A percentile compares a stretch with the other conserved stretches of the same genome.
phyloP scores from a whole-genome alignment of 2,888 invertebrate genomes.

The Ophion ellenae region DNA sequence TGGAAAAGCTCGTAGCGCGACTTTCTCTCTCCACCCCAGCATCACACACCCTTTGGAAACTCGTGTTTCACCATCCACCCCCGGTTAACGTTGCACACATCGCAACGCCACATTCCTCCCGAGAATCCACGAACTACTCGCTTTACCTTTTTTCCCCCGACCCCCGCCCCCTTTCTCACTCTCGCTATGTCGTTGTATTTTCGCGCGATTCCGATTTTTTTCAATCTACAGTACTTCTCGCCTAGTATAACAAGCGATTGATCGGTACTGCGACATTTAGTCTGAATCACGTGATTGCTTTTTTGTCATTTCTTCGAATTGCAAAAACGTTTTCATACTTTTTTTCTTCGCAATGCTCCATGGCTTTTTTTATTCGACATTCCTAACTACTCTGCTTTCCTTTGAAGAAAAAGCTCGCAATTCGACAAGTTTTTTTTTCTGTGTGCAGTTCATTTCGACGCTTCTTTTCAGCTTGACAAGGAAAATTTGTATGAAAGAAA shows the following conservation, averaged over 20 bases:
- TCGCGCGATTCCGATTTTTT: neutral
- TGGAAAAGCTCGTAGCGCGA: constrained; percentile 43
- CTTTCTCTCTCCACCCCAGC: constrained; percentile 6
- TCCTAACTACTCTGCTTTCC: too few relatives aligned
- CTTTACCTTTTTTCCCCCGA: neutral
- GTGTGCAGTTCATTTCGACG: too few relatives aligned
- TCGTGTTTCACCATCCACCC: constrained; percentile 12
- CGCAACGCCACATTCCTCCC: constrained; percentile 35
- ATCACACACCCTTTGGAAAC: constrained; percentile 17
- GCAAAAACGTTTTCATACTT: neutral
- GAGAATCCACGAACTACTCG: constrained; percentile 7
- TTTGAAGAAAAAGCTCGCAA: too few relatives aligned
- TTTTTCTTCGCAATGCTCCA: too few relatives aligned
- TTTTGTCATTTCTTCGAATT: neutral
- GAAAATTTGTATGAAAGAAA: too few relatives aligned
- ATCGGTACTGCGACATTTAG: too few relatives aligned
- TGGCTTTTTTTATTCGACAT: too few relatives aligned
- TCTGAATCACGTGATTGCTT: too few relatives aligned
- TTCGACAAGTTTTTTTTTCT: too few relatives aligned
- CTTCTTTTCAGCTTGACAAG: too few relatives aligned
- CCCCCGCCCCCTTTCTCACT: neutral
- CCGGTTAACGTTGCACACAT: neutral
- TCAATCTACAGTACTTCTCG: neutral
- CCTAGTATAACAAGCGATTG: neutral
- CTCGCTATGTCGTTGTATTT: neutral